A percentile compares a stretch with the other conserved stretches of the same genome.
phyloP scores from a whole-genome alignment of 2,797 vertebrate genomes.

The Peromyscus attwateri region DNA sequence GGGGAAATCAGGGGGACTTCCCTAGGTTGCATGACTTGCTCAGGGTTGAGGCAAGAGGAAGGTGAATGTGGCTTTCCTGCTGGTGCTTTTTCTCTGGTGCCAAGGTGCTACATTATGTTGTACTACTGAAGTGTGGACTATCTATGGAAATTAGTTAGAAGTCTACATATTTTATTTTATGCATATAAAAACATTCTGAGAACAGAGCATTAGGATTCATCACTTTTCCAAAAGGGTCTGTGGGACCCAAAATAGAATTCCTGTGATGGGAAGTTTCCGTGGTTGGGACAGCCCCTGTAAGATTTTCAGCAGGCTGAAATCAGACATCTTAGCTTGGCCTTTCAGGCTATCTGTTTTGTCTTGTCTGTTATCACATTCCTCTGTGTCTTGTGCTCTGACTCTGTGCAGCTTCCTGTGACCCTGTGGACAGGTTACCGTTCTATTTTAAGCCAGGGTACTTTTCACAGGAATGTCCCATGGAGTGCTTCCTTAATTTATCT shows the following conservation, averaged over 20 bases:
- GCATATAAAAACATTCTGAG: not conserved
- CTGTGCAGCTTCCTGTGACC: not conserved
- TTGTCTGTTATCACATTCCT: slow-evolving; percentile 59
- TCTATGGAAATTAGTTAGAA: not conserved
- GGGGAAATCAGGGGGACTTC: not conserved
- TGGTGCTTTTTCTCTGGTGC: not conserved
- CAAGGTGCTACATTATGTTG: not conserved
- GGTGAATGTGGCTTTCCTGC: not conserved
- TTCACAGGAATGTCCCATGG: slow-evolving; percentile 37
- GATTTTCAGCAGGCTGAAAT: slow-evolving; percentile 10
- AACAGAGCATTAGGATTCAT: not conserved
- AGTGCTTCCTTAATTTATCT: not conserved
- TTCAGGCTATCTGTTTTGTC: slow-evolving; percentile 56
- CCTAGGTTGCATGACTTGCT: not conserved
- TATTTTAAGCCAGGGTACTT: slow-evolving; percentile 67
- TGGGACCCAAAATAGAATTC: not conserved
- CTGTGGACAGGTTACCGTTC: slow-evolving; percentile 46
- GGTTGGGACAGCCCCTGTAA: not conserved
- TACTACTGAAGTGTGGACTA: not conserved
- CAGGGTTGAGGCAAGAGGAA: not conserved
- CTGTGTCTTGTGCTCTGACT: slow-evolving; percentile 53
- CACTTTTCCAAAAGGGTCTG: not conserved
- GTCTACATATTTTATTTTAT: not conserved
- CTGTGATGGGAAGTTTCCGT: not conserved
- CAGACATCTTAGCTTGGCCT: not conserved